Evolutionary conservation across 1,140 invertebrate species (phyloP), one percentile per base, ranked within the genome.

Genomic region (Drosophila melanica): DNA sequence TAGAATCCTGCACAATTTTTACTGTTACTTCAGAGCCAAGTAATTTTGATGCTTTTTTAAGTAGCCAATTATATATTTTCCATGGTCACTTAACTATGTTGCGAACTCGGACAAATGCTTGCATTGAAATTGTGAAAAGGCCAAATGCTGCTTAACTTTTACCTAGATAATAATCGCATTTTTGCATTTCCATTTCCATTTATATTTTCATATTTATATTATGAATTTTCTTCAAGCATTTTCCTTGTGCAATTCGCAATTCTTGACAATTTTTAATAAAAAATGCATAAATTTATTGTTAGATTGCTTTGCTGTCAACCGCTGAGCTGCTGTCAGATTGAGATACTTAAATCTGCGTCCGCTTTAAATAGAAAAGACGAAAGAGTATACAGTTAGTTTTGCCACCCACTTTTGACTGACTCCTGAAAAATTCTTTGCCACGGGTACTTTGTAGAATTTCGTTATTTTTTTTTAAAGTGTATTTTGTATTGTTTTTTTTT

Each of bases 311-410:
- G 12, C 39, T 20, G 44, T 45, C 9, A 45, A 45, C 9, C 44
- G 44, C 20, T 51, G 45, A 27, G 45, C 20, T 23, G 45, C 45
- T 33, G 14, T 20, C 50, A 37, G 35, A 51, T 59, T 42, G 45
- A 62, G 18, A 69, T 69, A 48, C 23, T 41, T 54, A 4, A 48
- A 41, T 10, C 18, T 54, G 62, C 45, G 53, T n/a, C 14, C 20
- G 55, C 55, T 37, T 60, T 53, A 53, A 69, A 62, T 53, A 14
- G 47, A 44, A 50, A 16, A 54, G 47, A 14, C 39, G 35, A 50
- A 16, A 54, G 47, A 60, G 27, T 27, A 27, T 69, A 47, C 66
- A 62, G 16, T 62, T 69, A 62, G 47, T 53, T 69, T 20, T 67
- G 7, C 37, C 11, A 42, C 45, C 16, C 33, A n/a, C 48, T 70